A percentile compares a stretch with the other conserved stretches of the same genome.
Evolutionary conservation across 64 coral and sea anemone species (phyloP).

Genomic region (Platygyra sinensis): DNA sequence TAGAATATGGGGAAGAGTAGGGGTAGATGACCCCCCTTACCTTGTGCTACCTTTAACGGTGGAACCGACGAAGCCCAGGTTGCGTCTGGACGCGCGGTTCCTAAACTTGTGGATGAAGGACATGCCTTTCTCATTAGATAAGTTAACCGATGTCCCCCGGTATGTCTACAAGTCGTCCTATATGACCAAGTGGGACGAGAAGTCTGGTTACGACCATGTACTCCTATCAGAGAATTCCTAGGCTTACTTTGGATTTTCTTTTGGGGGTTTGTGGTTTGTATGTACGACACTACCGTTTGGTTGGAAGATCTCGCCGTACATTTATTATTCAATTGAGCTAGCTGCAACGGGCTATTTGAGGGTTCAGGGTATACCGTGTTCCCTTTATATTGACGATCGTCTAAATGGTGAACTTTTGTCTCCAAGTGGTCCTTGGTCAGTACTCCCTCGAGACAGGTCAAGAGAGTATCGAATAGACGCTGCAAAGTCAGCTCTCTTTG

Average conservation of each 20-base stretch:
- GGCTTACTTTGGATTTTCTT: too few relatives aligned
- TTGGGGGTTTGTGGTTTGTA: too few relatives aligned
- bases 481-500: too few relatives aligned
- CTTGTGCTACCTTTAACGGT: slow-evolving; percentile 31
- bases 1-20: background rate
- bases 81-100: slow-evolving; percentile 40
- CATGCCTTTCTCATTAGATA: slow-evolving; percentile 23
- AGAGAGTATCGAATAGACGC: too few relatives aligned
- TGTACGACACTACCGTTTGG: background rate
- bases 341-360: too few relatives aligned
- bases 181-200: background rate
- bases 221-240: background rate
- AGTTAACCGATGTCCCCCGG: background rate
- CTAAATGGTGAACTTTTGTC: too few relatives aligned
- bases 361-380: too few relatives aligned
- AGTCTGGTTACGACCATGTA: background rate
- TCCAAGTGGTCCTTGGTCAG: too few relatives aligned
- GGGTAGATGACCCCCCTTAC: slow-evolving; percentile 5
- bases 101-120: slow-evolving; percentile 42
- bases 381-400: too few relatives aligned
- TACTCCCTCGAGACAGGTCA: too few relatives aligned
- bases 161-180: slow-evolving; percentile 16
- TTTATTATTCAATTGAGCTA: background rate
- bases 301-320: background rate
- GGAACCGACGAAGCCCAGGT: background rate